phyloP scores from a whole-genome alignment of 2,797 vertebrate species.

The Alca torda region DNA sequence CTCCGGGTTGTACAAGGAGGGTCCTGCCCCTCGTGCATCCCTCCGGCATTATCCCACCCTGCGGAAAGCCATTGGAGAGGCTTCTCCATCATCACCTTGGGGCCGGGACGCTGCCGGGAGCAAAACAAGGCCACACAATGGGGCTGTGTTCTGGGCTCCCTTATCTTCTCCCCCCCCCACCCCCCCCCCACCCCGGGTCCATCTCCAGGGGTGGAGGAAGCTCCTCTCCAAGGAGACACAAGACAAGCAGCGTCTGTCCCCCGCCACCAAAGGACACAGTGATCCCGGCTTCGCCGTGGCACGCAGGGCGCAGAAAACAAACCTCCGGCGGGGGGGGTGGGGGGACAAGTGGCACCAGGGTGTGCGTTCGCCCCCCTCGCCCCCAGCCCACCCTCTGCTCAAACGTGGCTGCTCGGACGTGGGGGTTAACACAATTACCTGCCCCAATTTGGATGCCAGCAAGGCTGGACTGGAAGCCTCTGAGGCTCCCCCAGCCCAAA shows the following conservation, averaged over 20 bases:
- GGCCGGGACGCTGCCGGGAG: accelerated
- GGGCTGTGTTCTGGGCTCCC: background rate
- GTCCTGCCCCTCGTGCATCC: background rate
- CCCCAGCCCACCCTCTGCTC: no score
- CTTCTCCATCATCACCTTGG: background rate
- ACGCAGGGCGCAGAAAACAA: background rate
- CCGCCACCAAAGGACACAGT: background rate
- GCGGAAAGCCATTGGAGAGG: background rate
- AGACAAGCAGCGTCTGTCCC: background rate
- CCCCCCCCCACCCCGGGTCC: background rate
- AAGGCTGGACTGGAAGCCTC: background rate
- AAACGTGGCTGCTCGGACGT: background rate
- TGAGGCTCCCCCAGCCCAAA: background rate
- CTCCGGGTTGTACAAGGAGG: accelerated
- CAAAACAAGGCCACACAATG: background rate
- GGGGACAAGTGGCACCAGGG: background rate
- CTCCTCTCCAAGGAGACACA: background rate
- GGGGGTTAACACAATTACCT: background rate
- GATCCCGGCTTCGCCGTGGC: accelerated
- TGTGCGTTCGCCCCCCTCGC: accelerated
- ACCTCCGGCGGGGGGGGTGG: accelerated
- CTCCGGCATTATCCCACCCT: background rate
- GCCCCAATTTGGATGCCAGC: background rate
- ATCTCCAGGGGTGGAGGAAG: background rate
- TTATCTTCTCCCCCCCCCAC: background rate